Percentiles rank a stretch among this genome's conserved stretches.
Evolutionary conservation across 1,140 invertebrate species (phyloP).

Genomic region (Drosophila burlai): DNA sequence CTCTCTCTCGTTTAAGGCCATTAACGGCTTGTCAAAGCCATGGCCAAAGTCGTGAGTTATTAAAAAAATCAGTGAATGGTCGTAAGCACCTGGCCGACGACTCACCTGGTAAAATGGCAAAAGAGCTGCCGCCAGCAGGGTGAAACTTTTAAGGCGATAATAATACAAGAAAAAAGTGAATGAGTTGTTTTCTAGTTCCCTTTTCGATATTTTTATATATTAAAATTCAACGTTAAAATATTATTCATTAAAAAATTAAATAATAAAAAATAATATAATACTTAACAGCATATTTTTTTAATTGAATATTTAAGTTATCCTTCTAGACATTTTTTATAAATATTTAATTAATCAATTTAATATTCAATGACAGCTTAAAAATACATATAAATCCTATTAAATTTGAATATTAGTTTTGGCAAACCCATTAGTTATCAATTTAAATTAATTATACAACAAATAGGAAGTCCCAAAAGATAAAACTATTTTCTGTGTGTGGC

Average conservation of each 20-base stretch:
- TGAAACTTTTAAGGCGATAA: constrained; percentile 35
- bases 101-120: constrained; percentile 1
- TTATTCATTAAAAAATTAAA: neutral
- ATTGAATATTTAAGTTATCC: neutral
- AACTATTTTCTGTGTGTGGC: neutral
- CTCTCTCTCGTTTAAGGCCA: constrained; percentile 56
- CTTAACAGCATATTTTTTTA: neutral
- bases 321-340: neutral
- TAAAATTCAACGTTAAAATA: neutral
- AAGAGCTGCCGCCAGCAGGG: neutral
- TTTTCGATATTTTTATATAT: neutral
- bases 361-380: neutral
- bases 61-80: constrained; percentile 50
- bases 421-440: neutral
- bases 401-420: neutral
- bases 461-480: too few species aligned
- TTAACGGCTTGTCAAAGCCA: constrained; percentile 67
- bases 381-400: too few species aligned
- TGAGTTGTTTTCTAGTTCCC: neutral
- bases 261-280: neutral
- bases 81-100: constrained; percentile 30
- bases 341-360: rapidly evolving
- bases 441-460: neutral
- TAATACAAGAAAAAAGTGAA: constrained; percentile 14
- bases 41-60: constrained; percentile 59